These are phyloP conservation scores for Coregonus ussuriensis DNA, from an alignment of 2,797 vertebrate genomes.

Conservation along the genomic window DNA sequence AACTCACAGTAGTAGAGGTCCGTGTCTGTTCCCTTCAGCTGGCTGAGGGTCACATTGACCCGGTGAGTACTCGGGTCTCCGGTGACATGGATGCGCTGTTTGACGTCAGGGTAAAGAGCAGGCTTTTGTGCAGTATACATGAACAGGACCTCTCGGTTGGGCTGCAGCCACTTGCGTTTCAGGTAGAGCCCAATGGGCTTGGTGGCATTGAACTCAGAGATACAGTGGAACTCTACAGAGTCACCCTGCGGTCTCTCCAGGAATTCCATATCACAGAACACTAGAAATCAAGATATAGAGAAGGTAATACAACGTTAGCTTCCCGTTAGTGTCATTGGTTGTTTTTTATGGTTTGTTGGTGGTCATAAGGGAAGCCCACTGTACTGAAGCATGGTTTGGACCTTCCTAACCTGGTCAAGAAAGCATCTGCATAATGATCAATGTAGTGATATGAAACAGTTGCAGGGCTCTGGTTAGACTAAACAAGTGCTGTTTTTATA, in stretches of 20 bases:
- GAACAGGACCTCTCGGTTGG: constrained; percentile 38
- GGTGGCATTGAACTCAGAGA: fast-evolving
- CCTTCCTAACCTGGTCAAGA: background rate
- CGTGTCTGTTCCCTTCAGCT: constrained; percentile 60
- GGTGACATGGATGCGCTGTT: constrained; percentile 35
- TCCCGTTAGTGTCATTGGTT: background rate
- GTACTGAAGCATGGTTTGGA: background rate
- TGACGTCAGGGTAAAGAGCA: fast-evolving
- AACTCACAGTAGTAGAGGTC: constrained; percentile 73
- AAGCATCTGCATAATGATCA: background rate
- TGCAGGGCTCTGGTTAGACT: no score
- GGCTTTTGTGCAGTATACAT: fast-evolving
- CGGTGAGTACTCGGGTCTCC: constrained; percentile 31
- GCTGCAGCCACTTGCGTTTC: constrained; percentile 50
- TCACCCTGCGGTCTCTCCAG: constrained; percentile 55
- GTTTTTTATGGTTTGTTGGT: background rate
- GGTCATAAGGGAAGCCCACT: background rate
- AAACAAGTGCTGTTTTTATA: no score
- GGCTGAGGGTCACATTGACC: constrained; percentile 62
- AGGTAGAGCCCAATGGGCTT: constrained; percentile 55
- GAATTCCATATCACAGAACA: constrained; percentile 42
- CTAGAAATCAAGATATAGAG: constrained; percentile 32
- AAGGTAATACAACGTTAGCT: background rate
- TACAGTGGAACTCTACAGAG: constrained; percentile 59
- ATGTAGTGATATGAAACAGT: no score